Evolutionary conservation across 2,888 invertebrate genomes (phyloP).

Genomic region (Cancer borealis): DNA sequence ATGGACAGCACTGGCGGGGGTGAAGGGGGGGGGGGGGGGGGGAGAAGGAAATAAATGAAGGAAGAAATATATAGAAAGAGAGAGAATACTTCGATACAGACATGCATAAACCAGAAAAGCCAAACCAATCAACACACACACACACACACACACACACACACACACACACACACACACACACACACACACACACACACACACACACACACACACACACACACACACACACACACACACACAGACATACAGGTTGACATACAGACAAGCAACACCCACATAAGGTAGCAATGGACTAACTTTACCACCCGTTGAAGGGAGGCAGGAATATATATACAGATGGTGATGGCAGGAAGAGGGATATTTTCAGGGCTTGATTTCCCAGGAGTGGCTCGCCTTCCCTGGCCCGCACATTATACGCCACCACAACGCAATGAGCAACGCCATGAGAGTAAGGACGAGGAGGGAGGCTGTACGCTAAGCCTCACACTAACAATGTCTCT

Average conservation of each 20-base stretch:
- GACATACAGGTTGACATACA: neutral
- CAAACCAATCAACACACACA: neutral
- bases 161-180: neutral
- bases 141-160: neutral
- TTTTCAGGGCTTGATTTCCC: neutral
- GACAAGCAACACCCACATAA: neutral
- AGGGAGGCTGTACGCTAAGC: neutral
- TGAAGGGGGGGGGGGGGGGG: neutral
- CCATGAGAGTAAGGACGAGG: neutral
- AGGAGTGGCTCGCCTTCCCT: neutral
- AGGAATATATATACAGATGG: neutral
- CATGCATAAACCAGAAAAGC: neutral
- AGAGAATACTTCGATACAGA: neutral
- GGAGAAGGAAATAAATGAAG: neutral
- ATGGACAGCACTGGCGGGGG: neutral
- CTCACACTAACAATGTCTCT: neutral
- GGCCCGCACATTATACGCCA: neutral
- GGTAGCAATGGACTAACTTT: no score
- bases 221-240: neutral
- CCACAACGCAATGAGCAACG: neutral
- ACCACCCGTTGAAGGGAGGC: neutral
- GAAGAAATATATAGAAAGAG: neutral
- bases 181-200: neutral
- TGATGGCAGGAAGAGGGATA: neutral
- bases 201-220: neutral